phyloP scores from a whole-genome alignment of 2,797 vertebrate species.

The Xiphorhynchus erythropygius region DNA sequence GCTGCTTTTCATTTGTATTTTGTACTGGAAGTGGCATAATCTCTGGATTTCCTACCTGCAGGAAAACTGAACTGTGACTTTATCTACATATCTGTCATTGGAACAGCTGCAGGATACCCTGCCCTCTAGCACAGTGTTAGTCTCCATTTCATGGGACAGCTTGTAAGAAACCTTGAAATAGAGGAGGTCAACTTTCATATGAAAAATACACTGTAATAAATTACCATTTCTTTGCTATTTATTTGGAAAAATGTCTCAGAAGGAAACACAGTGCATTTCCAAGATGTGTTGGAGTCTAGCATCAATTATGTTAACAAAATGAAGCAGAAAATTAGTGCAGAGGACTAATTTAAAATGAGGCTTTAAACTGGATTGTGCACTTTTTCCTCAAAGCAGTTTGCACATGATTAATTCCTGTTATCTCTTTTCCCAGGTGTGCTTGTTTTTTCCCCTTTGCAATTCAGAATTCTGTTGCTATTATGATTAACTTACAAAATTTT shows the following conservation, averaged over 20 bases:
- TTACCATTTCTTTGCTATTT: not conserved
- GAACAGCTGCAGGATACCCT: not conserved
- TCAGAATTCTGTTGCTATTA: not conserved
- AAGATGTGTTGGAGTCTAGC: not conserved
- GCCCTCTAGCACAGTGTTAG: not conserved
- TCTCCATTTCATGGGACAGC: not conserved
- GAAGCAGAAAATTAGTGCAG: slow-evolving; percentile 47
- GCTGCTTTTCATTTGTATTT: not conserved
- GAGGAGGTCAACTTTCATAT: not conserved
- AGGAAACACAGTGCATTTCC: not conserved
- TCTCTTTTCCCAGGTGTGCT: slow-evolving; percentile 25
- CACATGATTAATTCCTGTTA: slow-evolving; percentile 31
- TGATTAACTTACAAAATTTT: not conserved
- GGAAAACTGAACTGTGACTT: not conserved
- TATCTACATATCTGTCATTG: not conserved
- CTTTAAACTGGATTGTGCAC: slow-evolving; percentile 35
- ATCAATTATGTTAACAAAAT: slow-evolving; percentile 37
- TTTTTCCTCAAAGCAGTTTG: slow-evolving; percentile 17
- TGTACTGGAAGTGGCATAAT: not conserved
- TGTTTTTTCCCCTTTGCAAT: not conserved
- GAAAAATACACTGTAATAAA: not conserved
- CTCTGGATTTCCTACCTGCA: not conserved
- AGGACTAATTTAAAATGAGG: slow-evolving; percentile 15
- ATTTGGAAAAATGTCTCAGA: not conserved
- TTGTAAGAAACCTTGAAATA: not conserved